phyloP scores from a whole-genome alignment of 2,113 vertebrate species.

The Labeo catla region DNA sequence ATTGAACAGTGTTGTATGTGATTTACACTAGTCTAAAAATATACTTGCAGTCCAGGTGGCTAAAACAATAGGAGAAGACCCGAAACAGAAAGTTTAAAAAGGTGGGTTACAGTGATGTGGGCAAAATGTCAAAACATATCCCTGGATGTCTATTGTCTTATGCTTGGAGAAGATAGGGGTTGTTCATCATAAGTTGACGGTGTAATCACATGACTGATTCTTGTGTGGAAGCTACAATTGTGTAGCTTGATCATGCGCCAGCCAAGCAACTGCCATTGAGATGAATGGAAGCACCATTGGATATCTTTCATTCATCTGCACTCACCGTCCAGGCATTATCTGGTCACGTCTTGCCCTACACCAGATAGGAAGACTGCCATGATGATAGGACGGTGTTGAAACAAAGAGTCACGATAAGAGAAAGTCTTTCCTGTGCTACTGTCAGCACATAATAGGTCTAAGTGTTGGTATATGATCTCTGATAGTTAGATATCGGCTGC shows the following conservation, averaged over 20 bases:
- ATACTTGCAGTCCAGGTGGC: not conserved
- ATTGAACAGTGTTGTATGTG: not conserved
- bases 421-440: not conserved
- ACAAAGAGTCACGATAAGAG: slow-evolving; percentile 13
- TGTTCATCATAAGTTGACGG: not conserved
- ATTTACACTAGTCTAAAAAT: not conserved
- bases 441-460: not conserved
- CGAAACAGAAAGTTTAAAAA: not conserved
- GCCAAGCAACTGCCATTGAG: not conserved
- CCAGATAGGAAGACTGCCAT: not conserved
- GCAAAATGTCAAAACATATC: not conserved
- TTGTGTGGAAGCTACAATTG: not conserved
- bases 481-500: not conserved
- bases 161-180: not conserved
- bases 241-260: not conserved
- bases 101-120: not conserved
- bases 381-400: not conserved
- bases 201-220: not conserved
- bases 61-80: not conserved
- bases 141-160: not conserved
- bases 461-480: not conserved
- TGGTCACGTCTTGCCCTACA: not conserved
- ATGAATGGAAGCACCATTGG: not conserved
- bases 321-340: not conserved
- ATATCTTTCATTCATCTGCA: not conserved